These are phyloP conservation scores for Mobula hypostoma DNA, from an alignment of 2,113 vertebrate species.

Conservation along the genomic window DNA sequence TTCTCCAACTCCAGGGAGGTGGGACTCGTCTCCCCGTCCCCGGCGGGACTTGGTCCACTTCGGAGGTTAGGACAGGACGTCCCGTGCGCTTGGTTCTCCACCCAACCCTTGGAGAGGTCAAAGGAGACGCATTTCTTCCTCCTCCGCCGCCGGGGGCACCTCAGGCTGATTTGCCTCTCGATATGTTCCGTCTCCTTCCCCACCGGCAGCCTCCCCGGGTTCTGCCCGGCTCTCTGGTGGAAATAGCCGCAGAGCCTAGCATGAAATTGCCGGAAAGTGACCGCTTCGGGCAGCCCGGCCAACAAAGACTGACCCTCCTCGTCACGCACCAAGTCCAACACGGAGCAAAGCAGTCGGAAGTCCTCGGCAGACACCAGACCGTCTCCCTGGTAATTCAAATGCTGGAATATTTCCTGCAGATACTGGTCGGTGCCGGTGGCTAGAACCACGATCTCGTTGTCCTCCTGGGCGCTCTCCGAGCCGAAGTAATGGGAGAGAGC, in stretches of 20 bases:
- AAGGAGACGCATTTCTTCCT: constrained; percentile 59
- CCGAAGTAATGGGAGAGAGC: constrained; percentile 56
- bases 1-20: constrained; percentile 47
- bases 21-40: constrained; percentile 31
- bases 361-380: constrained; percentile 56
- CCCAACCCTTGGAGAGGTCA: constrained; percentile 45
- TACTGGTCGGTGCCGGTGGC: constrained; percentile 66
- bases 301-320: background rate
- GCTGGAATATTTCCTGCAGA: constrained; percentile 67
- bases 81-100: constrained; percentile 36
- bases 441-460: constrained; percentile 63
- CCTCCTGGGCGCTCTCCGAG: constrained; percentile 47
- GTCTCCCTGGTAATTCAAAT: constrained; percentile 51
- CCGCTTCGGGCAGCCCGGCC: constrained; percentile 46
- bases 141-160: constrained; percentile 54
- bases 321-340: constrained; percentile 48
- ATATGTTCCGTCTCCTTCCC: constrained; percentile 60
- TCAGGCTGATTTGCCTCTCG: constrained; percentile 57
- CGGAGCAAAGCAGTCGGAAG: constrained; percentile 55
- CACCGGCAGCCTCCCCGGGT: constrained; percentile 48
- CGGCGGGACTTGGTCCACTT: background rate
- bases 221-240: constrained; percentile 42
- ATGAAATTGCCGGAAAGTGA: constrained; percentile 63
- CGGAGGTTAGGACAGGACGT: background rate
- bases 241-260: constrained; percentile 61